Percentiles rank a stretch among this genome's conserved stretches.
phyloP scores from a whole-genome alignment of 2,797 vertebrate genomes.

The Salmo trutta region DNA sequence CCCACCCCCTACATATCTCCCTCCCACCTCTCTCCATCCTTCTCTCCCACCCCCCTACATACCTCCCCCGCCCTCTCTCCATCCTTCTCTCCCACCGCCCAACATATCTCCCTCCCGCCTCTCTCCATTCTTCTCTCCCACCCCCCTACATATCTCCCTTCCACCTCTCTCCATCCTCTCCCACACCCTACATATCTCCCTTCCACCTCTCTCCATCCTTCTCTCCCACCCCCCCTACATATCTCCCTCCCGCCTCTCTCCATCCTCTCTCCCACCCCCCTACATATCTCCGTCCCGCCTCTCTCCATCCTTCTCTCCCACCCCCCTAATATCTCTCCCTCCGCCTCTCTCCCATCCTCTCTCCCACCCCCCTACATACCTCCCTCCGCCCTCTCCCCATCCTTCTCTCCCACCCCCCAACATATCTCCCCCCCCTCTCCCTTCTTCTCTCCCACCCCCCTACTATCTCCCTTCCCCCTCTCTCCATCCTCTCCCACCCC shows the following conservation, averaged over 20 bases:
- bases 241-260: slow-evolving; percentile 27
- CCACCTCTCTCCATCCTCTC: slow-evolving; percentile 16
- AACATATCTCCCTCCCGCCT: slow-evolving; percentile 30
- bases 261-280: slow-evolving; percentile 69
- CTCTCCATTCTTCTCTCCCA: slow-evolving; percentile 63
- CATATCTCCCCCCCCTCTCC: slow-evolving; percentile 25
- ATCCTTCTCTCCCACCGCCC: slow-evolving; percentile 71
- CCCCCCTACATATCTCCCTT: slow-evolving; percentile 52
- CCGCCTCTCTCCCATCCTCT: slow-evolving; percentile 22
- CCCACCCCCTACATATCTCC: slow-evolving; percentile 65
- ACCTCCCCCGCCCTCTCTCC: slow-evolving; percentile 23
- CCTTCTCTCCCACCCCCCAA: slow-evolving; percentile 73
- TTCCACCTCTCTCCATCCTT: slow-evolving; percentile 67
- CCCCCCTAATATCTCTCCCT: slow-evolving; percentile 53
- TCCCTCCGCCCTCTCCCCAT: slow-evolving; percentile 62
- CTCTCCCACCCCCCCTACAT: slow-evolving; percentile 67
- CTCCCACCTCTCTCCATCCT: slow-evolving; percentile 24
- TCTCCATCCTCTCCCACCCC: slow-evolving; percentile 1
- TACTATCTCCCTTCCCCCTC: slow-evolving; percentile 32
- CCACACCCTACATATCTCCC: too few species aligned
- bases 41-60: slow-evolving; percentile 70
- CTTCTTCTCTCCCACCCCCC: slow-evolving; percentile 70
- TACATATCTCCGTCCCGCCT: slow-evolving; percentile 31
- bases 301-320: slow-evolving; percentile 63
- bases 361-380: too few species aligned